These are phyloP conservation scores for Darevskia nairensis DNA, from an alignment of 2,797 vertebrate genomes.

Conservation along the genomic window DNA sequence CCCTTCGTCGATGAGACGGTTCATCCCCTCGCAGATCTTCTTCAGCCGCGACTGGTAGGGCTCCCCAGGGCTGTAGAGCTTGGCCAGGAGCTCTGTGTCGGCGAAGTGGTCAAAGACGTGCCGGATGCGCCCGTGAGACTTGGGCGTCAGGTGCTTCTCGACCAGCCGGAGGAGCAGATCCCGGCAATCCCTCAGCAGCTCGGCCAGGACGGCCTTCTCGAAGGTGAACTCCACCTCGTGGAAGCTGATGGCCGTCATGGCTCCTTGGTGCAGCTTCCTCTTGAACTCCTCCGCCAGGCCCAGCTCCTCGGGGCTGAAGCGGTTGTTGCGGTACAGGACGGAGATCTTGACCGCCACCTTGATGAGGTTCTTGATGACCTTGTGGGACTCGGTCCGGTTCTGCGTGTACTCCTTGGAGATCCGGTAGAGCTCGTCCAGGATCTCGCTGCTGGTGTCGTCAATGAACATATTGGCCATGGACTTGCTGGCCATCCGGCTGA, in stretches of 20 bases:
- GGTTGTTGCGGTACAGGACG: constrained; percentile 86
- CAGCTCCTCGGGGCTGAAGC: constrained; percentile 85
- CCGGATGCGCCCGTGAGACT: constrained; percentile 89
- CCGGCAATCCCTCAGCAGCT: constrained; percentile 82
- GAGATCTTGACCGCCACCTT: constrained; percentile 92
- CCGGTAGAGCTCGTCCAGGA: constrained; percentile 91
- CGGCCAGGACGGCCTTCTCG: constrained; percentile 83
- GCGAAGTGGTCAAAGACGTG: constrained; percentile 92
- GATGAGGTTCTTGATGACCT: constrained; percentile 91
- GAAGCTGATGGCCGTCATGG: constrained; percentile 93
- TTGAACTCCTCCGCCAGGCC: constrained; percentile 85
- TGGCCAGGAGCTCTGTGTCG: constrained; percentile 82
- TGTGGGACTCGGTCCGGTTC: constrained; percentile 85
- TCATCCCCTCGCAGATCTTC: constrained; percentile 88
- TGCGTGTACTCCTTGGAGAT: constrained; percentile 88
- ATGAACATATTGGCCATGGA: constrained; percentile 89
- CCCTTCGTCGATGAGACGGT: constrained; percentile 89
- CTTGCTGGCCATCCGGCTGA: constrained; percentile 89
- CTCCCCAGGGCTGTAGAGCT: constrained; percentile 83
- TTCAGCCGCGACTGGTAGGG: constrained; percentile 80
- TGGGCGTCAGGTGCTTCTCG: constrained; percentile 86
- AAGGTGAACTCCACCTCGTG: constrained; percentile 94
- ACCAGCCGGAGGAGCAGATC: constrained; percentile 88
- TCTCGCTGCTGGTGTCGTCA: constrained; percentile 90
- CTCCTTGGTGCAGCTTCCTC: constrained; percentile 86